Base-by-base conservation (phyloP, 2,888 invertebrate genomes). In the Ctena decussata region DNA sequence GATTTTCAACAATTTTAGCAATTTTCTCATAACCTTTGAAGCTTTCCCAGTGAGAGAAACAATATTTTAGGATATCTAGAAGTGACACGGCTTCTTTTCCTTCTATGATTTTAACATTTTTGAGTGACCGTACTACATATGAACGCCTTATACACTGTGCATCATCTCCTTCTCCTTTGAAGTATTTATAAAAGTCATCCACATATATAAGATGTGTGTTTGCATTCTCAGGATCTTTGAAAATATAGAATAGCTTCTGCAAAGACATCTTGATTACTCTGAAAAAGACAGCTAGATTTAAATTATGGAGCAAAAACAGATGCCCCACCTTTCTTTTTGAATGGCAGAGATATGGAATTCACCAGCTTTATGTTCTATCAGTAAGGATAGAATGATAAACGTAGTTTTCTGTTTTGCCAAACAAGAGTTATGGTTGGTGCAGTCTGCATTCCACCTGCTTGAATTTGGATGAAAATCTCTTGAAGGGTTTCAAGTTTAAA, bases 21-120 rank as follows among this genome's bases (percentile, higher is more conserved):
- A 57, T 57, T 27, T 57, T 57, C 57, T 57, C 57, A 57, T 27
- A 57, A 57, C 57, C n/a, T 57, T 57, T 57, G 57, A 57, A 57
- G 27, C 57, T 57, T 57, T 57, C 27, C 24, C 57, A 57, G 27
- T 57, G 57, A 57, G 27, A 57, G 57, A 57, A 57, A 57, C 57
- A 57, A 24, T 57, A 57, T 15, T 57, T 57, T 12, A 57, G 27
- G 27, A 57, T 57, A 27, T 27, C 57, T 57, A 57, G 57, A 57
- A 57, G 57, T 57, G 57, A 15, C 27, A 57, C 57, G 27, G 57
- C 57, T 57, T 57, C 57, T 57, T 57, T 24, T 24, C 57, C 57
- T 57, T 57, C 57, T 57, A 57, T 57, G 57, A 57, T 24, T 57
- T 57, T 57, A 27, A 57, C 27, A 57, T 57, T 57, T 57, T 57